Evolutionary conservation across 1,140 invertebrate species (phyloP), one percentile per base, ranked within the genome.

Genomic region (Chymomyza costata): DNA sequence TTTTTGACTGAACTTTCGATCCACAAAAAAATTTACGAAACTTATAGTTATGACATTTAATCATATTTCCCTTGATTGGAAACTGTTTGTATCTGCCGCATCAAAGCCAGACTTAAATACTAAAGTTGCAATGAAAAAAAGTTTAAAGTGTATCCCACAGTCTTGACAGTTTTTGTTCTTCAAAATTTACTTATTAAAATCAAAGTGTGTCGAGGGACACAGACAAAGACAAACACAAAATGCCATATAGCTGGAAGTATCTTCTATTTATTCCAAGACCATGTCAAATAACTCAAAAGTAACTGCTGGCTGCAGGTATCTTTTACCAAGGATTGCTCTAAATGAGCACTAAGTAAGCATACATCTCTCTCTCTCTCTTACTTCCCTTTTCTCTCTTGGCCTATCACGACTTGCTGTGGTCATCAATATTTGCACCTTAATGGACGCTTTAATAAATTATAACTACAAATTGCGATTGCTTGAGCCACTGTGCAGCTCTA

Each of bases 141-240:
- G n/a, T n/a, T n/a, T n/a, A n/a, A n/a, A n/a, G n/a, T n/a, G n/a
- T n/a, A n/a, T n/a, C n/a, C n/a, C n/a, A n/a, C n/a, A n/a, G n/a
- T n/a, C n/a, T n/a, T n/a, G n/a, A n/a, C n/a, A n/a, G n/a, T n/a
- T n/a, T 61, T 65, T 25, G 15, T 52, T 47, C n/a, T n/a, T n/a
- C 62, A 71, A 80, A 73, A 67, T 78, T 78, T 78, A 78, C 71
- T 76, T 78, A 80, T 78, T 73, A 80, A 80, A 78, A 78, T 80
- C 71, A 78, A 78, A 78, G 67, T 48, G 71, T 53, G 73, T 62
- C 57, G 53, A 59, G 71, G 70, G 69, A 74, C n/a, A n/a, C 21
- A 25, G 21, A 8, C 21, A 66, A 71, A 71, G 67, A 63, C 73
- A 78, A 78, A 78, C 67, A 78, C 60, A 57, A 53, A 53, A 80